Conservation (phyloP, 2,113 vertebrate genomes). For the Paradoxurus hermaphroditus region DNA sequence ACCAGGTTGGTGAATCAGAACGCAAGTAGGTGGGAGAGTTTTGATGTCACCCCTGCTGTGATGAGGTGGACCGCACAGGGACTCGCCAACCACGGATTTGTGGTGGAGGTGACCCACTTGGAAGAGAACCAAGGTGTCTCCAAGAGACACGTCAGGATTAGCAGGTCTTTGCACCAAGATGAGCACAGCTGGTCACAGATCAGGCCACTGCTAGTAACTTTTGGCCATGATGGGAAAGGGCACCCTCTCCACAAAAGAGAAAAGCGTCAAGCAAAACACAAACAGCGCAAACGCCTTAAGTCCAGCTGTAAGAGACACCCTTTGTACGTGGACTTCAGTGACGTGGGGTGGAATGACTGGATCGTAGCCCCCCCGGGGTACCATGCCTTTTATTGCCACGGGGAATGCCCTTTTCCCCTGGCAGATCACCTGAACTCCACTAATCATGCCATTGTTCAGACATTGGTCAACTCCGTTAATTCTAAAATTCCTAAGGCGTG, state of each 20-base stretch:
- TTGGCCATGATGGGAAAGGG: slow-evolving; percentile 95
- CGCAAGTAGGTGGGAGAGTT: slow-evolving; percentile 96
- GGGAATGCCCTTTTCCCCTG: slow-evolving; percentile 97
- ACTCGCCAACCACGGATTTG: slow-evolving; percentile 93
- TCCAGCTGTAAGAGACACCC: slow-evolving; percentile 95
- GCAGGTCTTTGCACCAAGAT: slow-evolving; percentile 94
- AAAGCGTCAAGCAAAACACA: slow-evolving; percentile 92
- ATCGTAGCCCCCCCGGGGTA: slow-evolving; percentile 98
- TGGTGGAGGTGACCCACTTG: slow-evolving; percentile 95
- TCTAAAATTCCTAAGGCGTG: slow-evolving; percentile 98
- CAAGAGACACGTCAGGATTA: slow-evolving; percentile 94
- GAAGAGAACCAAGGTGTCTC: slow-evolving; percentile 83
- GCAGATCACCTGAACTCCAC: slow-evolving; percentile 99
- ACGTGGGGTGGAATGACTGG: slow-evolving; percentile 99
- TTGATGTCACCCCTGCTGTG: slow-evolving; percentile 96
- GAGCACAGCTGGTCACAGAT: slow-evolving; percentile 93
- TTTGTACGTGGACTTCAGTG: slow-evolving; percentile 98
- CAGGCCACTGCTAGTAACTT: slow-evolving; percentile 95
- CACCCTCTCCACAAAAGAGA: slow-evolving; percentile 93
- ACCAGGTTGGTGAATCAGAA: slow-evolving; percentile 95
- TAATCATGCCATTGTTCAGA: slow-evolving; percentile 99
- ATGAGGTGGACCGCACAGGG: slow-evolving; percentile 93
- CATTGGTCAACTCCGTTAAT: slow-evolving; percentile 99
- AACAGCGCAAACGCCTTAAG: slow-evolving; percentile 93
- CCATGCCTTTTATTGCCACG: slow-evolving; percentile 98